Evolutionary conservation across 1,140 invertebrate species (phyloP).

Genomic region (Pristionchus pacificus): DNA sequence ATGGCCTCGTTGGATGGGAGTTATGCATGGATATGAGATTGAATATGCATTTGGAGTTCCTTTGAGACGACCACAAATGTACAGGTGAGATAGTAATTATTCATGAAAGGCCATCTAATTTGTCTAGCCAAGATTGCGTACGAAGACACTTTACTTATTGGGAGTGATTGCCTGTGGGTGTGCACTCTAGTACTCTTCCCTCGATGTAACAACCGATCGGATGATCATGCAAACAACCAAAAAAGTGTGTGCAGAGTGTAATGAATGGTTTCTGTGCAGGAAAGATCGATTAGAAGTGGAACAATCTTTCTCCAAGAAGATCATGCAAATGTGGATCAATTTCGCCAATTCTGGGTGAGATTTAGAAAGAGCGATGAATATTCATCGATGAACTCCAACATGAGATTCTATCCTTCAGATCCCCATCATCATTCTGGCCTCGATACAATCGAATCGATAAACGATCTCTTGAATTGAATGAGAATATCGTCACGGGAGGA

Average conservation of each 20-base stretch:
- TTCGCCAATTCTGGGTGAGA: slow-evolving; percentile 84
- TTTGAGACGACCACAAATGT: slow-evolving; percentile 73
- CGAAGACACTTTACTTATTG: too few species aligned
- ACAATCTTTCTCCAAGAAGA: slow-evolving; percentile 73
- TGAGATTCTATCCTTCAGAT: slow-evolving; percentile 24
- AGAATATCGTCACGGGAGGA: slow-evolving; percentile 28
- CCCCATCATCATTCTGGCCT: slow-evolving; percentile 51
- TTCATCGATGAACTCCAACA: neutral
- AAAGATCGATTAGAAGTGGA: slow-evolving; percentile 70
- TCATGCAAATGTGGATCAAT: slow-evolving; percentile 92
- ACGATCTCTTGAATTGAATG: slow-evolving; percentile 51
- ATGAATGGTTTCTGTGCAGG: too few species aligned
- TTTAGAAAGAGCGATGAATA: neutral
- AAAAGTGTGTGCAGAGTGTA: too few species aligned
- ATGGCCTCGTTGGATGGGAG: slow-evolving; percentile 92
- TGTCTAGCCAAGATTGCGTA: too few species aligned
- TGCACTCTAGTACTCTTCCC: slow-evolving; percentile 7
- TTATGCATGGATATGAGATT: slow-evolving; percentile 92
- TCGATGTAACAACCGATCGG: too few species aligned
- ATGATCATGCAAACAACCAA: too few species aligned
- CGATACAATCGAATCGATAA: slow-evolving; percentile 49
- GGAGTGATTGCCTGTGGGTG: too few species aligned
- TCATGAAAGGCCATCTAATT: neutral
- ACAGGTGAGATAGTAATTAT: slow-evolving; percentile 64
- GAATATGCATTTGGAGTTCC: slow-evolving; percentile 89